Percentiles rank a stretch among this genome's conserved stretches.
These are phyloP conservation scores for Pedicia rivosa DNA, from an alignment of 2,888 invertebrate species.

Conservation along the genomic window DNA sequence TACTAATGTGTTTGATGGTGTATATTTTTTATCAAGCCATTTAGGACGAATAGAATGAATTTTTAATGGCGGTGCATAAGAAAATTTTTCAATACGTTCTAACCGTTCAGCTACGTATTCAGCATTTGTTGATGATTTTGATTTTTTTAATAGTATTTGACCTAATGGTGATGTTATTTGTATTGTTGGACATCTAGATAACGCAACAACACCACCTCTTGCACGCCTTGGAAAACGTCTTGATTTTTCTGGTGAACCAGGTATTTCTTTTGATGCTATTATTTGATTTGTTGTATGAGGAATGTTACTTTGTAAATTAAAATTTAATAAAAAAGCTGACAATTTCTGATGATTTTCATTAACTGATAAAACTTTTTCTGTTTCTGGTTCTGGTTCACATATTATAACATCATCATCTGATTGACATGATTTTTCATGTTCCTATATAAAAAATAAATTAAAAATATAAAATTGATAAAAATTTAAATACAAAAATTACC, in stretches of 20 bases:
- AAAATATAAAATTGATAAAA: background rate
- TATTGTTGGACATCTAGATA: conserved; percentile 33
- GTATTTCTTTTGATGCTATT: conserved; percentile 5
- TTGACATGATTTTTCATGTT: conserved; percentile 34
- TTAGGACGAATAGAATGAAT: conserved; percentile 16
- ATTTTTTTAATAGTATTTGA: conserved; percentile 31
- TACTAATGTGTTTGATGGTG: conserved; percentile 18
- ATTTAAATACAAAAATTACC: conserved; percentile 22
- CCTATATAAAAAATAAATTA: conserved; percentile 19
- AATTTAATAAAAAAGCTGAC: conserved; percentile 33
- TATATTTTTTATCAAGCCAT: conserved; percentile 21
- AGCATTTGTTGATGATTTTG: conserved; percentile 29
- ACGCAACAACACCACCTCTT: conserved; percentile 28
- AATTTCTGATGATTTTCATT: conserved; percentile 3
- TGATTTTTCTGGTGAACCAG: conserved; percentile 17
- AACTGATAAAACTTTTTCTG: background rate
- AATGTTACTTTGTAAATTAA: conserved; percentile 23
- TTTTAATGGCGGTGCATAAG: conserved; percentile 29
- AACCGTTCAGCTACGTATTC: conserved; percentile 34
- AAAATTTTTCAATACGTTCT: conserved; percentile 35
- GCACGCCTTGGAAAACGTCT: conserved; percentile 28
- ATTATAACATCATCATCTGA: conserved; percentile 27
- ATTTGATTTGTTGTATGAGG: conserved; percentile 3
- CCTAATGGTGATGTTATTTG: conserved; percentile 38
- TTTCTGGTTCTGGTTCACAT: conserved; percentile 26